Conservation (phyloP, 2,888 invertebrate genomes). For the Rhamnusium bicolor region DNA sequence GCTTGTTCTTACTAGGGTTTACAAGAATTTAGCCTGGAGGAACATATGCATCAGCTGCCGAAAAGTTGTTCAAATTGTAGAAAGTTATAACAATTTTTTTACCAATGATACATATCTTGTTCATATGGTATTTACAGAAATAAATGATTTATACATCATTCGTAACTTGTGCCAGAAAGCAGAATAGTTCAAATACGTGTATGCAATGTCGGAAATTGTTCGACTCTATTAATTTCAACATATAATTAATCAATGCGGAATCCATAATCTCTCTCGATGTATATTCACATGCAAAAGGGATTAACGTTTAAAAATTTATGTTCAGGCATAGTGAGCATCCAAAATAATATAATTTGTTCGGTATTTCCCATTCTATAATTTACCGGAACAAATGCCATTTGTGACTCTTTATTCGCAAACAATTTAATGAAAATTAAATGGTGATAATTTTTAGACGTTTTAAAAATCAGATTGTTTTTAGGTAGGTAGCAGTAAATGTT, state of each 20-base stretch:
- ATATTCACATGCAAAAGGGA: slow-evolving; percentile 43
- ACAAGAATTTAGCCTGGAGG: too few species aligned
- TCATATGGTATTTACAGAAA: neutral
- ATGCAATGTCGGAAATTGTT: slow-evolving; percentile 33
- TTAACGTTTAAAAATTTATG: slow-evolving; percentile 49
- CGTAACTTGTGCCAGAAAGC: neutral
- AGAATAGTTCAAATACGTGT: slow-evolving; percentile 6
- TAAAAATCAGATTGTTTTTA: neutral
- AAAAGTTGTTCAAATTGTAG: too few species aligned
- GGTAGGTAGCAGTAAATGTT: neutral
- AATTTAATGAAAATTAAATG: slow-evolving; percentile 9
- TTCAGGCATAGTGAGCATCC: slow-evolving; percentile 41
- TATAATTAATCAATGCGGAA: slow-evolving; percentile 46
- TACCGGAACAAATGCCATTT: slow-evolving; percentile 24
- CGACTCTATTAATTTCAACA: slow-evolving; percentile 43
- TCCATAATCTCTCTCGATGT: slow-evolving; percentile 41
- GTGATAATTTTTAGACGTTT: neutral
- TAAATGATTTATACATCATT: neutral
- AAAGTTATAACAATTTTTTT: too few species aligned
- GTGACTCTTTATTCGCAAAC: neutral
- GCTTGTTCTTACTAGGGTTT: too few species aligned
- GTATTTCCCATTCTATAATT: slow-evolving; percentile 35
- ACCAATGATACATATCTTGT: neutral
- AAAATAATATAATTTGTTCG: slow-evolving; percentile 35
- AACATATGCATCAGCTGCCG: too few species aligned